phyloP scores from a whole-genome alignment of 2,113 vertebrate genomes.

The Rattus rattus region DNA sequence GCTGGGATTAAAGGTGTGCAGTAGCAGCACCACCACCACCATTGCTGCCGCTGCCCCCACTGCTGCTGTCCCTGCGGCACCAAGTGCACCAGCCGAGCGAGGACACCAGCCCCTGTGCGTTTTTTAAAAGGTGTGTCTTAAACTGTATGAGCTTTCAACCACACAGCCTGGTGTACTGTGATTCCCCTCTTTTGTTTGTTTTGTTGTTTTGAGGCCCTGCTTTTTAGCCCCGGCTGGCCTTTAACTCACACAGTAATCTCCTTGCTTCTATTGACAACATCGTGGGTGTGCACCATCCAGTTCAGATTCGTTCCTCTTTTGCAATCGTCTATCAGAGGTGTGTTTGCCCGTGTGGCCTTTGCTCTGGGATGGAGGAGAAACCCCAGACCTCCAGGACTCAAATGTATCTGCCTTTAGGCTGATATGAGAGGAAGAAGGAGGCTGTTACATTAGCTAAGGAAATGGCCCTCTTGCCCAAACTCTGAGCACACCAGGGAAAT shows the following conservation, averaged over 20 bases:
- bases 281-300: not conserved
- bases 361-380: not conserved
- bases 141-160: not conserved
- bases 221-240: not conserved
- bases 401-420: not conserved
- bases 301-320: slow-evolving; percentile 7
- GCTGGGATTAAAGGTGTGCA: not conserved
- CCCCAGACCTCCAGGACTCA: not conserved
- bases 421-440: not conserved
- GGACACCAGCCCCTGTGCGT: not conserved
- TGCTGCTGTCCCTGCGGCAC: too few species aligned
- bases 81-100: not conserved
- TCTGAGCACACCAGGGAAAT: slow-evolving; percentile 1
- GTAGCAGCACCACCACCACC: too few species aligned
- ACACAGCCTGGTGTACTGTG: not conserved
- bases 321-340: not conserved
- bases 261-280: not conserved
- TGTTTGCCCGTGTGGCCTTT: not conserved
- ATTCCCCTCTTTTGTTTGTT: not conserved
- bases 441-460: not conserved
- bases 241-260: not conserved
- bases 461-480: slow-evolving; percentile 41
- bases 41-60: too few species aligned
- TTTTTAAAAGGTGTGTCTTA: not conserved
- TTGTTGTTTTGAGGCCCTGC: not conserved